Conservation (phyloP, 2,113 vertebrate species). For the Grammomys dolichurus region DNA sequence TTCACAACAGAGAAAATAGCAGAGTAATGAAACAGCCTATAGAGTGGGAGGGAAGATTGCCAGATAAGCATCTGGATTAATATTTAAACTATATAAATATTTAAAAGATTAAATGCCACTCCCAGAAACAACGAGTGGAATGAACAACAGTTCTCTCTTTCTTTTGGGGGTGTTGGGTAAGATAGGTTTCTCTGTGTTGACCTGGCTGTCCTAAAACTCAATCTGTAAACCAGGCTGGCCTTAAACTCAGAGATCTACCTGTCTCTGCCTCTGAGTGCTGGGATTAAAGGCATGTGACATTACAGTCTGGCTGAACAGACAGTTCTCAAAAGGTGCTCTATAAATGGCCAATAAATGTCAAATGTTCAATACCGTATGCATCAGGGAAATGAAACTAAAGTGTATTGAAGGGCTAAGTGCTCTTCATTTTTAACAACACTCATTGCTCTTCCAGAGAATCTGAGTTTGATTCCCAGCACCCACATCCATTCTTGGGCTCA, state of each 20-base stretch:
- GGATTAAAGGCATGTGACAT: not conserved
- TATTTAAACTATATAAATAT: not conserved
- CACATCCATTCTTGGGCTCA: not conserved
- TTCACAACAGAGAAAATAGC: not conserved
- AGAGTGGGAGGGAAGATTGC: not conserved
- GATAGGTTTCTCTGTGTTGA: not conserved
- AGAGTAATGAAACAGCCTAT: not conserved
- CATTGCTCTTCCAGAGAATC: not conserved
- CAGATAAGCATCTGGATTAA: not conserved
- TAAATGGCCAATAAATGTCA: not conserved
- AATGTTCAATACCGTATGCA: not conserved
- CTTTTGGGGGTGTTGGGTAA: not conserved
- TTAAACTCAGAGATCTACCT: not conserved
- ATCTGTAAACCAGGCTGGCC: not conserved
- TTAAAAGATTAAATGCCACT: not conserved
- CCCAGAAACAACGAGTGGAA: not conserved
- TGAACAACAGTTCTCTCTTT: not conserved
- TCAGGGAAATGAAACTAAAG: not conserved
- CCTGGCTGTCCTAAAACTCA: not conserved
- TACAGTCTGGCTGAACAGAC: not conserved
- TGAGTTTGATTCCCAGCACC: not conserved
- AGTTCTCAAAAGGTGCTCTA: not conserved
- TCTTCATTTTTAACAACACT: not conserved
- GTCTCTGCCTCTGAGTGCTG: not conserved
- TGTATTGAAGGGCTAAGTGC: not conserved